Conservation (phyloP, 2,888 invertebrate species). For the Leucania comma region DNA sequence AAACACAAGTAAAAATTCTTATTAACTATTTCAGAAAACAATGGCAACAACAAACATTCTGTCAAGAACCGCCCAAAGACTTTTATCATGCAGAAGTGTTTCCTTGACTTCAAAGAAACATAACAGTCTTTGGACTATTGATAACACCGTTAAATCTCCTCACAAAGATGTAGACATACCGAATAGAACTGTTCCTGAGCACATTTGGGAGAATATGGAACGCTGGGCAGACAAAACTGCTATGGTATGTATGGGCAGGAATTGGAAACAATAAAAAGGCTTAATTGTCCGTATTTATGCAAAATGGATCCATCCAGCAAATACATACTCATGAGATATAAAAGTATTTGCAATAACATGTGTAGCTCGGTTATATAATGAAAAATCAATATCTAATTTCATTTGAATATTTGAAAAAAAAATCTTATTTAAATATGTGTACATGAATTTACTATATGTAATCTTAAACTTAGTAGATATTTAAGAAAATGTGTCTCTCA, state of each 20-base stretch:
- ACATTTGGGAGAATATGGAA: conserved; percentile 91
- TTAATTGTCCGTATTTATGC: too few relatives aligned
- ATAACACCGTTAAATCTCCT: conserved; percentile 85
- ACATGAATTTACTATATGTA: too few relatives aligned
- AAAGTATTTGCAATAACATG: too few relatives aligned
- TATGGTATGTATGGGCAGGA: conserved; percentile 86
- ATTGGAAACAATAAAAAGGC: too few relatives aligned
- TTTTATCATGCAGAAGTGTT: conserved; percentile 60
- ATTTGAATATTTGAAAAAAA: too few relatives aligned
- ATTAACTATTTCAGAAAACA: conserved; percentile 52
- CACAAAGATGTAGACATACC: conserved; percentile 87
- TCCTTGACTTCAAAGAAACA: conserved; percentile 42
- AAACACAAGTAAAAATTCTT: not conserved
- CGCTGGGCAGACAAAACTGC: conserved; percentile 92
- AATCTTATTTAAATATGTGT: too few relatives aligned
- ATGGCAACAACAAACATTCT: conserved; percentile 68
- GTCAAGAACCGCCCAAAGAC: conserved; percentile 61
- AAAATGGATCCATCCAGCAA: too few relatives aligned
- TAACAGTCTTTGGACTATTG: conserved; percentile 75
- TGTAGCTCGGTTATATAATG: too few relatives aligned
- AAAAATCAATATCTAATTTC: too few relatives aligned
- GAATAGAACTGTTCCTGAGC: conserved; percentile 90
- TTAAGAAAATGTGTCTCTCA: too few relatives aligned
- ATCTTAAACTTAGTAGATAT: too few relatives aligned
- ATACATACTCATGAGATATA: too few relatives aligned